A percentile compares a stretch with the other conserved stretches of the same genome.
Evolutionary conservation across 2,888 invertebrate species (phyloP).

Genomic region (Sicus ferrugineus): DNA sequence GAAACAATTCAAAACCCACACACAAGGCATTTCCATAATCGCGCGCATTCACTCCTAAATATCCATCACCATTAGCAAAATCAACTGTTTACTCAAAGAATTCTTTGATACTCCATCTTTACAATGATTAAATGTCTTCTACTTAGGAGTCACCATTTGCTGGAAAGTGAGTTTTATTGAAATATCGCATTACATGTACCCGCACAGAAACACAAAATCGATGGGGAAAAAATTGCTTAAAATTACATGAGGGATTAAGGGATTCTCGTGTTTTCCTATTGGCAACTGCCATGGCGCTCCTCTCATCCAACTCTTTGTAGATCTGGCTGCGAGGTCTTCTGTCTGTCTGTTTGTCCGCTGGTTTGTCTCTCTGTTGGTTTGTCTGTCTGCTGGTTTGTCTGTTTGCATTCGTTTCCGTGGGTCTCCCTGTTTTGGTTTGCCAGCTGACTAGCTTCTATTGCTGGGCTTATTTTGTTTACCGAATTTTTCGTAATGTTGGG

Average conservation of each 20-base stretch:
- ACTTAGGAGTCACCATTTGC: not conserved
- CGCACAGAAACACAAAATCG: not conserved
- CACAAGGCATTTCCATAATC: too few species aligned
- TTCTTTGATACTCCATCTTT: not conserved
- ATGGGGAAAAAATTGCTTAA: constrained; percentile 46
- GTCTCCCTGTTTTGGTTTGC: not conserved
- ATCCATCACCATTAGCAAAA: not conserved
- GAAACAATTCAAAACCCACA: too few species aligned
- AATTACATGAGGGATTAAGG: constrained; percentile 63
- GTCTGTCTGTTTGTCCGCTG: not conserved
- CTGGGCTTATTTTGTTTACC: not conserved
- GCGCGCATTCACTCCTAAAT: too few species aligned
- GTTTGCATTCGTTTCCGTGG: not conserved
- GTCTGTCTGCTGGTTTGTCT: not conserved
- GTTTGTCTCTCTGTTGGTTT: not conserved
- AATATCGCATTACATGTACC: constrained; percentile 8
- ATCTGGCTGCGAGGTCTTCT: not conserved
- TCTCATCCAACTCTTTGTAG: not conserved
- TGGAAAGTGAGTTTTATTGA: constrained; percentile 12
- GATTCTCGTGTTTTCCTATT: constrained; percentile 43
- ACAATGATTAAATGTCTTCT: not conserved
- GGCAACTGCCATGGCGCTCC: not conserved
- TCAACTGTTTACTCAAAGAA: not conserved
- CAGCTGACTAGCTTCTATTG: not conserved
- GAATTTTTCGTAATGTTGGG: not conserved